Conservation (phyloP, 2,888 invertebrate species). For the Zaprionus bogoriensis region DNA sequence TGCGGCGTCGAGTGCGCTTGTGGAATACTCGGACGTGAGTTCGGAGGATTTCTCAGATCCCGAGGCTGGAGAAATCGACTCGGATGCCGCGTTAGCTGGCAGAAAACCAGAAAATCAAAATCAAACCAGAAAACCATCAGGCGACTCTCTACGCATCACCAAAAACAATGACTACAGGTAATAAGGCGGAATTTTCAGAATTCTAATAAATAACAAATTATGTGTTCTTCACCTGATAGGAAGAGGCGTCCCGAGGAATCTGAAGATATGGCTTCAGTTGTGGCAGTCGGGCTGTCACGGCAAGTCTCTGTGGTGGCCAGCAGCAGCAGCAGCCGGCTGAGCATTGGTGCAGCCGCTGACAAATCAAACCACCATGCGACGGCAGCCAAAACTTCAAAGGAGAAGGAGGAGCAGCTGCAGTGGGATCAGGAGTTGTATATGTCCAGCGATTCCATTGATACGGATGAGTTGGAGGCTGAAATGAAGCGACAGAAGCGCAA, state of each 20-base stretch:
- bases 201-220: not conserved
- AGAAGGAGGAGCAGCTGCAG: slow-evolving; percentile 72
- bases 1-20: slow-evolving; percentile 68
- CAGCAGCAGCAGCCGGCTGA: slow-evolving; percentile 46
- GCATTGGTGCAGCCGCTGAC: slow-evolving; percentile 31
- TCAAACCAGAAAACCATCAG: slow-evolving; percentile 41
- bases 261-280: slow-evolving; percentile 42
- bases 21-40: slow-evolving; percentile 95
- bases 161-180: slow-evolving; percentile 69
- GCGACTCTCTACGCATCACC: slow-evolving; percentile 45
- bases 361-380: slow-evolving; percentile 48
- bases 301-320: slow-evolving; percentile 48
- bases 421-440: slow-evolving; percentile 73
- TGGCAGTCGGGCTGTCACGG: slow-evolving; percentile 39
- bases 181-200: not conserved
- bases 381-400: slow-evolving; percentile 51
- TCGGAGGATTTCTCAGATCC: slow-evolving; percentile 95
- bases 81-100: slow-evolving; percentile 53
- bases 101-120: slow-evolving; percentile 51
- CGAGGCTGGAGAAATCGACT: slow-evolving; percentile 94
- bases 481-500: slow-evolving; percentile 85
- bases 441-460: slow-evolving; percentile 78
- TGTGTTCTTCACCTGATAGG: slow-evolving; percentile 36
- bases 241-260: slow-evolving; percentile 70
- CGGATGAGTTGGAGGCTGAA: slow-evolving; percentile 84